phyloP scores from a whole-genome alignment of 1,140 invertebrate genomes.

The Gryon sp. region DNA sequence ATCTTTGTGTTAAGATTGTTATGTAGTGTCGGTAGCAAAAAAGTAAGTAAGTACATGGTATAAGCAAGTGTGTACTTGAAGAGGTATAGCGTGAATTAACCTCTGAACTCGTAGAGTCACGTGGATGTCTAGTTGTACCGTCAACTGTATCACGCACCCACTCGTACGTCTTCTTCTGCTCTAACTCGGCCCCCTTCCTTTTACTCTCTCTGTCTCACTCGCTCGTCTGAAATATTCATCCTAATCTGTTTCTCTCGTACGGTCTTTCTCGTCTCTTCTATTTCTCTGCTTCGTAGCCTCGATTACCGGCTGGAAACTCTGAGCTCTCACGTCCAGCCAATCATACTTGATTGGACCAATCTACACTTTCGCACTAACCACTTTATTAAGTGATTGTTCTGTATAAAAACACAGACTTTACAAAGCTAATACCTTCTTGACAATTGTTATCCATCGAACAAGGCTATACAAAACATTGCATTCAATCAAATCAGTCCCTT shows the following conservation, averaged over 20 bases:
- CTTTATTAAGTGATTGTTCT: constrained; percentile 75
- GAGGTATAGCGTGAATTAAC: constrained; percentile 37
- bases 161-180: no score
- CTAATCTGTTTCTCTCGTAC: background rate
- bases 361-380: constrained; percentile 77
- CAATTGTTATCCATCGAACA: constrained; percentile 47
- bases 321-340: constrained; percentile 75
- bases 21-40: no score
- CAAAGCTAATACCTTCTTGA: constrained; percentile 66
- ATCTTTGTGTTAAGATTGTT: no score
- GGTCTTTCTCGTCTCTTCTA: background rate
- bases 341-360: constrained; percentile 77
- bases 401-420: constrained; percentile 76
- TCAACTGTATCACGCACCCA: constrained; percentile 24
- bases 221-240: background rate
- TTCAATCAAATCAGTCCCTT: no score
- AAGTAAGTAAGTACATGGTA: no score
- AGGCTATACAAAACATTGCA: no score
- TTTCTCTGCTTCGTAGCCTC: constrained; percentile 27
- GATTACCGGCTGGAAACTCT: constrained; percentile 49
- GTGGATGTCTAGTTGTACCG: constrained; percentile 26
- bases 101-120: constrained; percentile 48
- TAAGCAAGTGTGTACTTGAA: constrained; percentile 31
- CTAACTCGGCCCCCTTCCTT: constrained; percentile 31
- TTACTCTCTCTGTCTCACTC: constrained; percentile 19